Evolutionary conservation across 2,888 invertebrate species (phyloP), one percentile per base, ranked within the genome.

Genomic region (Fragum fragum): DNA sequence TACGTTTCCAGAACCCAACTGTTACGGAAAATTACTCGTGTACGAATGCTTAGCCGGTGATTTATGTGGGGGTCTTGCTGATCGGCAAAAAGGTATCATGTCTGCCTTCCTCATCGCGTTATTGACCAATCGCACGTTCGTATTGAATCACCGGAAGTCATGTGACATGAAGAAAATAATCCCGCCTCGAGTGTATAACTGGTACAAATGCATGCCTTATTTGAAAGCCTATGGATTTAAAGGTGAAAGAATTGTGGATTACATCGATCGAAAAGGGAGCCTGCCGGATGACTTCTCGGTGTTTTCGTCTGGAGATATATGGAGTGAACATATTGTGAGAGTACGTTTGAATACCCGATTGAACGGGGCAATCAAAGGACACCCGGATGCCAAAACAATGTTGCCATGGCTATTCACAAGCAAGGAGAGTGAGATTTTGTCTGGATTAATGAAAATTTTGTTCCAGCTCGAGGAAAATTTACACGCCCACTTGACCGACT

Each of bases 41-140:
- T 76, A 76, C 21, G 71, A 53, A 53, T 80, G 75, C 28, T 18
- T 55, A 18, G 26, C 21, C 7, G 29, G 28, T 16, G 53, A 42
- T 29, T 11, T 71, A 16, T 83, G 83, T 77, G 83, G 83, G 0
- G 83, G 80, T 0, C 77, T 72, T 74, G 83, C 73, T 9, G 77
- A 77, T 36, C 63, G 80, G 16, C 73, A 77, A 26, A 83, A 80
- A n/a, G 79, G 79, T 2, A 74, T 83, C 1, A 72, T 75, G 18
- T 59, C 79, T 9, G 7, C 63, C 14, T 83, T 75, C 32, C 42
- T 83, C 5, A 32, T 79, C 14, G 66, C 83, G 16, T 14, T 77
- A 9, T 39, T 79, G 26, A 73, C 73, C 14, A 78, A 80, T 36
- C 55, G 80, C 28, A 69, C 69, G 3, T 83, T 80, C 47, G 74